Conservation (phyloP, 2,113 vertebrate species). For the Hirundichthys speculiger region DNA sequence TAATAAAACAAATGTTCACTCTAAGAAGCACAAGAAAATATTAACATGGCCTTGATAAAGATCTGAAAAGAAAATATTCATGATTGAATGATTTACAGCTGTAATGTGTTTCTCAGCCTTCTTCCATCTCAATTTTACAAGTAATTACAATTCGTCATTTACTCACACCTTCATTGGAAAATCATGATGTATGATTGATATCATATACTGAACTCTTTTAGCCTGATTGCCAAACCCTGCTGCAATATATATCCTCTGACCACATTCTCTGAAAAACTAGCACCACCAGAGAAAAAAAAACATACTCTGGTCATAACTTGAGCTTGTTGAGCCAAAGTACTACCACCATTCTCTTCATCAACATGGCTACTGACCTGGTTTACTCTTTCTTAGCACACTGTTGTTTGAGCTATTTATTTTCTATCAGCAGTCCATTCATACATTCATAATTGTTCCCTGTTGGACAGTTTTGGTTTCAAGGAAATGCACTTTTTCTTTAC, state of each 20-base stretch:
- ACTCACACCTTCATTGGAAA: no score
- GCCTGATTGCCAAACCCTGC: no score
- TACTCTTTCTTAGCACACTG: constrained; percentile 9
- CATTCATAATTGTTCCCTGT: no score
- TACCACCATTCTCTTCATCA: constrained; percentile 7
- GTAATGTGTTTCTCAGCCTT: neutral
- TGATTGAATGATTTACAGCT: constrained; percentile 5
- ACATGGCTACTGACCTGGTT: constrained; percentile 5
- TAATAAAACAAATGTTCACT: constrained; percentile 1
- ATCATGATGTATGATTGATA: no score
- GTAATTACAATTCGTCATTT: neutral
- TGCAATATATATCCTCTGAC: neutral
- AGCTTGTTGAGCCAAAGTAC: neutral
- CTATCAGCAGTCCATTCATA: no score
- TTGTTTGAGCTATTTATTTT: no score
- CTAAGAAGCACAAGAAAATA: neutral
- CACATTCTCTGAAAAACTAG: neutral
- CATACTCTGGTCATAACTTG: neutral
- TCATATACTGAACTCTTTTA: no score
- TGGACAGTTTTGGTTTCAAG: no score
- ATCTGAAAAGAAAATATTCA: constrained; percentile 6
- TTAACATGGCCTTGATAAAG: neutral
- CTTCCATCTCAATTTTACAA: neutral
- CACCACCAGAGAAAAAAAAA: neutral
- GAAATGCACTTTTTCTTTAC: no score